Evolutionary conservation across 2,888 invertebrate genomes (phyloP).

Genomic region (Eristalis tenax): DNA sequence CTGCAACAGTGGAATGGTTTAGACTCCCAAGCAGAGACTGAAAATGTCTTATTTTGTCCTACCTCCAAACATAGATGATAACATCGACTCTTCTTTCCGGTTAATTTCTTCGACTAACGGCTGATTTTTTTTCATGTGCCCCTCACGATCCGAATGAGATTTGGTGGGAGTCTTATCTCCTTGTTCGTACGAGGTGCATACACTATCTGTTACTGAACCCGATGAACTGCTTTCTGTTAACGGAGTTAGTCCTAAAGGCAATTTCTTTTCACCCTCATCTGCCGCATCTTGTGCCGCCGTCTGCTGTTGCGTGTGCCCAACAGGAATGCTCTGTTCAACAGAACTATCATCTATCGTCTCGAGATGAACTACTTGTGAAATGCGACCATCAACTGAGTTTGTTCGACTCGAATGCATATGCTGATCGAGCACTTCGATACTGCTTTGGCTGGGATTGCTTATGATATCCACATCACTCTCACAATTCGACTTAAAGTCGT

Average conservation of each 20-base stretch:
- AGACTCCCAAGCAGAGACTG: background rate
- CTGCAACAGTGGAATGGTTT: slow-evolving; percentile 74
- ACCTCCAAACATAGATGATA: slow-evolving; percentile 82
- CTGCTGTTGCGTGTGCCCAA: background rate
- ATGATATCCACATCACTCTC: slow-evolving; percentile 88
- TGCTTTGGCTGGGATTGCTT: slow-evolving; percentile 87
- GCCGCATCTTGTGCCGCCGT: background rate
- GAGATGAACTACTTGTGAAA: slow-evolving; percentile 80
- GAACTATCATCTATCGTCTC: slow-evolving; percentile 81
- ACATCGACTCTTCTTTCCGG: slow-evolving; percentile 75
- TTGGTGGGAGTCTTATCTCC: slow-evolving; percentile 69
- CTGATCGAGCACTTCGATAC: slow-evolving; percentile 85
- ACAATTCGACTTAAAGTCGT: slow-evolving; percentile 78
- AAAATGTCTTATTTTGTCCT: slow-evolving; percentile 49
- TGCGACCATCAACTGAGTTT: slow-evolving; percentile 82
- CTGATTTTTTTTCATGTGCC: background rate
- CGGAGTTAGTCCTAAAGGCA: slow-evolving; percentile 77
- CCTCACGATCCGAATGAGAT: slow-evolving; percentile 16
- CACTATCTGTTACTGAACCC: slow-evolving; percentile 84
- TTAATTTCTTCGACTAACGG: slow-evolving; percentile 40
- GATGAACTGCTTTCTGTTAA: slow-evolving; percentile 85
- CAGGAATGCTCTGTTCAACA: background rate
- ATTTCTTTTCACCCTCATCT: slow-evolving; percentile 30
- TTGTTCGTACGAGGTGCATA: slow-evolving; percentile 84
- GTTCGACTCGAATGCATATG: slow-evolving; percentile 77